Percentiles rank a stretch among this genome's conserved stretches.
Conservation (phyloP, 2,797 vertebrate species). For the Pangasius mekongensis region DNA sequence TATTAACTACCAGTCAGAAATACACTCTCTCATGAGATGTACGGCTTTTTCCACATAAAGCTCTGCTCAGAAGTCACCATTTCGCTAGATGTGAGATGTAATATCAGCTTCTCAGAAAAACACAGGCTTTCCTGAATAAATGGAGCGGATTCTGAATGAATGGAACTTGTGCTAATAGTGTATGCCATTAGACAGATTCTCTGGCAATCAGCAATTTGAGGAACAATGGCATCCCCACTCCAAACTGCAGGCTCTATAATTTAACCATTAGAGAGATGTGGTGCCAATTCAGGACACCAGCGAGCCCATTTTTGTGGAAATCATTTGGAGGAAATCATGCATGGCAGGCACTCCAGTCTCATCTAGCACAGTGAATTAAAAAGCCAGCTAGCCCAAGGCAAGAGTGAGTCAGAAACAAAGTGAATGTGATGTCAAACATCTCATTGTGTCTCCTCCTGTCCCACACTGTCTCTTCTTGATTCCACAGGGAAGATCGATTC, state of each 20-base stretch:
- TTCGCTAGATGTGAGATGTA: background rate
- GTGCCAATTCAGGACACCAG: constrained; percentile 8
- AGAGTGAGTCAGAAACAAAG: background rate
- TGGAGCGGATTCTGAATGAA: background rate
- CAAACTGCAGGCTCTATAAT: constrained; percentile 11
- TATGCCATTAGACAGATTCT: background rate
- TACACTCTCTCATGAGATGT: background rate
- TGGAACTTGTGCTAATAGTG: background rate
- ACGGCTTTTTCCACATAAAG: background rate
- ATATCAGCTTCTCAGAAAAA: background rate
- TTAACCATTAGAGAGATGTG: constrained; percentile 25
- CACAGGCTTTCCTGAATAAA: background rate
- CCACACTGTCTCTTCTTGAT: background rate
- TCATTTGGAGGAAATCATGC: constrained; percentile 6
- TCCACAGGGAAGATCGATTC: no score
- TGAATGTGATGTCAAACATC: constrained; percentile 6
- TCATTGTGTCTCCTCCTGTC: background rate
- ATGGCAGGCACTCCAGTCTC: constrained; percentile 6
- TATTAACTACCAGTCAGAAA: background rate
- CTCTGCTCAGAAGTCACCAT: background rate
- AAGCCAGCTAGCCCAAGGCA: background rate
- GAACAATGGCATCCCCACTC: background rate
- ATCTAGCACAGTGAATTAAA: background rate
- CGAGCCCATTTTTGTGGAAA: background rate
- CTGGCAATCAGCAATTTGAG: constrained; percentile 12